Conservation (phyloP, 2,888 invertebrate genomes). For the Cerceris ruficornis region DNA sequence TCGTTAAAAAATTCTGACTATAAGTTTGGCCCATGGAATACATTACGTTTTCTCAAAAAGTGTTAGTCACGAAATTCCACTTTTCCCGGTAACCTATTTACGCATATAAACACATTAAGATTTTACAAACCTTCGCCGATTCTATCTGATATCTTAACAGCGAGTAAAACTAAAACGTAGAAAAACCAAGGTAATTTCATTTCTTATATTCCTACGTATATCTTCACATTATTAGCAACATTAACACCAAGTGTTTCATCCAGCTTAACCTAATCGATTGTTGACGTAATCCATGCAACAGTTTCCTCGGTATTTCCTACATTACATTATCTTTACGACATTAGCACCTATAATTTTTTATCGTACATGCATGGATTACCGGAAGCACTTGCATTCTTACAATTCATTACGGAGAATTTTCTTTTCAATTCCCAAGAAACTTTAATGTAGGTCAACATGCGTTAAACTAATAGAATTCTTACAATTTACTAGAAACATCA, state of each 20-base stretch:
- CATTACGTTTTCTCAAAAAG: conserved; percentile 3
- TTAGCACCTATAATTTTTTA: background rate
- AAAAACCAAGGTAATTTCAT: conserved; percentile 39
- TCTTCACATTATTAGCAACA: conserved; percentile 27
- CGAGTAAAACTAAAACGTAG: conserved; percentile 45
- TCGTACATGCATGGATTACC: too few relatives aligned
- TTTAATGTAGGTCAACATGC: too few relatives aligned
- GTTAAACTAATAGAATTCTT: too few relatives aligned
- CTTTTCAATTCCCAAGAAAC: too few relatives aligned
- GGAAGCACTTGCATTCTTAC: too few relatives aligned
- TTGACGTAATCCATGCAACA: background rate
- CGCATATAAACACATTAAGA: background rate
- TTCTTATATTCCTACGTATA: conserved; percentile 19
- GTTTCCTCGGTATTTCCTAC: background rate
- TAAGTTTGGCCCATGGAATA: background rate
- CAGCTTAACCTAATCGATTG: conserved; percentile 21
- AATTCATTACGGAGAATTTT: too few relatives aligned
- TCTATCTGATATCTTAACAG: conserved; percentile 40
- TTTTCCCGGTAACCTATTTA: conserved; percentile 18
- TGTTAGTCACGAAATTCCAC: conserved; percentile 3
- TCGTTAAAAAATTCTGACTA: too few relatives aligned
- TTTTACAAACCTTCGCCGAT: conserved; percentile 59
- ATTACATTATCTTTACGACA: background rate
- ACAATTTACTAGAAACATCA: too few relatives aligned
- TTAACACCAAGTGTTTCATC: conserved; percentile 11